Conservation (phyloP, 2,797 vertebrate species). For the Falco cherrug region DNA sequence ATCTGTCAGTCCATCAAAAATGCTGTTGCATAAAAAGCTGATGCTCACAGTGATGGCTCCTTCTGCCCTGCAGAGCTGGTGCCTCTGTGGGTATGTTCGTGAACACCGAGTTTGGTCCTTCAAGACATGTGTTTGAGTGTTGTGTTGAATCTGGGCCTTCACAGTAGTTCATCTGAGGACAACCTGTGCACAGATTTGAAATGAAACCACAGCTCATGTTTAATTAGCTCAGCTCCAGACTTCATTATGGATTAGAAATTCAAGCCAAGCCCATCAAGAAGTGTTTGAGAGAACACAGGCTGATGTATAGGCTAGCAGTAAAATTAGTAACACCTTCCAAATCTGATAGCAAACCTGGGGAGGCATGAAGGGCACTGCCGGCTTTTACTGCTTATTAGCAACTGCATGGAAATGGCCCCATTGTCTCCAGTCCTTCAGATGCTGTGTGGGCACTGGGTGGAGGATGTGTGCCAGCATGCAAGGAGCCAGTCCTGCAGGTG, state of each 20-base stretch:
- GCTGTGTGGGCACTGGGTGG: too few species aligned
- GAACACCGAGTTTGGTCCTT: background rate
- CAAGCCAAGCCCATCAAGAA: conserved; percentile 13
- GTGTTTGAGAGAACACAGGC: background rate
- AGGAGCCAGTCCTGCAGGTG: background rate
- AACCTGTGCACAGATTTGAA: background rate
- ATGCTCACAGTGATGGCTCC: rapidly evolving
- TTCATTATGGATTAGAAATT: background rate
- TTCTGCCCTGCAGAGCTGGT: background rate
- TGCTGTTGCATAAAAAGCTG: background rate
- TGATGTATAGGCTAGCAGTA: background rate
- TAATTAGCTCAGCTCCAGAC: conserved; percentile 17
- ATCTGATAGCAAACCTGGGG: background rate
- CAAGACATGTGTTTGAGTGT: background rate
- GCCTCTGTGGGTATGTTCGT: rapidly evolving
- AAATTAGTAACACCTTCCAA: background rate
- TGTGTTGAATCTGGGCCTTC: background rate
- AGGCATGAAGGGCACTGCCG: background rate
- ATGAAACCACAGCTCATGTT: background rate
- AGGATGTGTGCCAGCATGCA: background rate
- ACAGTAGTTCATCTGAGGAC: background rate
- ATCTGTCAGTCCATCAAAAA: background rate
- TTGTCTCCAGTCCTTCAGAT: background rate
- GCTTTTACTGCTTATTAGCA: background rate
- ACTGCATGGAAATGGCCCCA: background rate